Evolutionary conservation across 2,113 vertebrate species (phyloP).

Genomic region (Takifugu bimaculatus): DNA sequence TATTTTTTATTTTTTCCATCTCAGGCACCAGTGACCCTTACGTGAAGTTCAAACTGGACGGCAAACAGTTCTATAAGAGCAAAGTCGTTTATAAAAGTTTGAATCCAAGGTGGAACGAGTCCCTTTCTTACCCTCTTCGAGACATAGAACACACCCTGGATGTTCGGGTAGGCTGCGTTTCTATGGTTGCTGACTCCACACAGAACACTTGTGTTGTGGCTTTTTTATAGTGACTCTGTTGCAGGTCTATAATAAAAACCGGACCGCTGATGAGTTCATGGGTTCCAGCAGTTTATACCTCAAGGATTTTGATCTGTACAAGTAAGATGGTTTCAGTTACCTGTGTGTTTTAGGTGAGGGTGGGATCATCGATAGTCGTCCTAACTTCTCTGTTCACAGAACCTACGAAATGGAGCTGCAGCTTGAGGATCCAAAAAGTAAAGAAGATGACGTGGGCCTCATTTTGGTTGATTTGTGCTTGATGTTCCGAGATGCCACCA

Average conservation of each 20-base stretch:
- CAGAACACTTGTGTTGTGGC: not conserved
- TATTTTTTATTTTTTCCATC: conserved; percentile 28
- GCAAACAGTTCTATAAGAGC: conserved; percentile 95
- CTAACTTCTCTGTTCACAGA: conserved; percentile 60
- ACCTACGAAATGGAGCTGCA: conserved; percentile 79
- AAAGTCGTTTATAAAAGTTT: conserved; percentile 92
- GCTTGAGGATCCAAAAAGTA: conserved; percentile 88
- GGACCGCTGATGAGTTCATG: conserved; percentile 93
- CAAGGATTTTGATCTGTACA: conserved; percentile 82
- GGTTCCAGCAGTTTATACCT: conserved; percentile 80
- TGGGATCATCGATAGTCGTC: not conserved
- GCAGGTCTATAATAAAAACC: conserved; percentile 92
- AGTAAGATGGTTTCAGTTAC: conserved; percentile 62
- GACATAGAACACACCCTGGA: conserved; percentile 81
- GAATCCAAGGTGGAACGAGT: conserved; percentile 93
- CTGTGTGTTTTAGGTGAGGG: too few species aligned
- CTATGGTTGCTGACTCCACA: not conserved
- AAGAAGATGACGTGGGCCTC: conserved; percentile 90
- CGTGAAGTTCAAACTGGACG: conserved; percentile 93
- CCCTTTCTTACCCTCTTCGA: conserved; percentile 84
- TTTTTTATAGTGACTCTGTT: conserved; percentile 2
- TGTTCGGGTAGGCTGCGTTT: conserved; percentile 78
- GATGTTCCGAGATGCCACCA: conserved; percentile 82
- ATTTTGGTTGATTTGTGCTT: conserved; percentile 84
- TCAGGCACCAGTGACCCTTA: conserved; percentile 93